phyloP scores from a whole-genome alignment of 1,140 invertebrate genomes.

The Akabosia matsudoensis region DNA sequence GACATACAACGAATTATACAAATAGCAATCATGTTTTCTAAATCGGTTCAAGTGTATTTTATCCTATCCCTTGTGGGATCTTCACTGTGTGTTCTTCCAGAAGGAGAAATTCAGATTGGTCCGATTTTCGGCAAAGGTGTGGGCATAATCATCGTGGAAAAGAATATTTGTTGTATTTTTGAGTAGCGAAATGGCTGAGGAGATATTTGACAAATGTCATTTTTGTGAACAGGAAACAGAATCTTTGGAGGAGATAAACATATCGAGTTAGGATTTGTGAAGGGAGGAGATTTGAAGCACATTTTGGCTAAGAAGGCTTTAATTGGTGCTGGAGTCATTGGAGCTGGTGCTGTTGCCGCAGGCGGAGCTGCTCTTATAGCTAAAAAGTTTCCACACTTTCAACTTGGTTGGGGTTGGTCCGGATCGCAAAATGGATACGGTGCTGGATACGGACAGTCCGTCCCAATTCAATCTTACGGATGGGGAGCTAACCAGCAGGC shows the following conservation, averaged over 20 bases:
- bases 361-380: slow-evolving; percentile 12
- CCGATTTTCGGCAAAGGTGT: slow-evolving; percentile 10
- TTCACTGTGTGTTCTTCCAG: slow-evolving; percentile 9
- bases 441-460: background rate
- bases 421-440: background rate
- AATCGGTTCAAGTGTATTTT: background rate
- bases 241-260: slow-evolving; percentile 18
- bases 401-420: slow-evolving; percentile 1
- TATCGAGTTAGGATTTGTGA: background rate
- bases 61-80: background rate
- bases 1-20: background rate
- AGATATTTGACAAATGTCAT: background rate
- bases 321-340: background rate
- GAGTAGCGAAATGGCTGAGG: too few species aligned
- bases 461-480: background rate
- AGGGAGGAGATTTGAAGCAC: slow-evolving; percentile 3
- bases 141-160: too few species aligned
- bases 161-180: too few species aligned
- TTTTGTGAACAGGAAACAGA: background rate
- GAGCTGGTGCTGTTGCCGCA: background rate
- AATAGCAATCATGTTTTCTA: background rate
- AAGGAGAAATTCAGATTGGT: slow-evolving; percentile 24
- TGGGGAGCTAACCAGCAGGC: background rate
- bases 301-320: slow-evolving; percentile 20
- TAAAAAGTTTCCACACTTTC: slow-evolving; percentile 5